phyloP scores from a whole-genome alignment of 64 coral and sea anemone species.

The Actinia tenebrosa region DNA sequence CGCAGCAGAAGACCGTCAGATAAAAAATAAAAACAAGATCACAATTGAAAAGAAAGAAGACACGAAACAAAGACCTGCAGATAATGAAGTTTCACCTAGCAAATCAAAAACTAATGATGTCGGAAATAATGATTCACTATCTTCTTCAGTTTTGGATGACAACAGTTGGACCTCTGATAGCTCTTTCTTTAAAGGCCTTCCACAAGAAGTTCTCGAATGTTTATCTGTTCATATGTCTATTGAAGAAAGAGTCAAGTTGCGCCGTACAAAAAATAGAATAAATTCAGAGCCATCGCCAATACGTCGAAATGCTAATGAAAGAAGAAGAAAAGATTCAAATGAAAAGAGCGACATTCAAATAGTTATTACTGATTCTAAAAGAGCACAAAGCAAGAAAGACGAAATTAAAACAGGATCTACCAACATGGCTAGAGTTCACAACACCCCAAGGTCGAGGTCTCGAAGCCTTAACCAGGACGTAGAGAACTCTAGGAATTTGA shows the following conservation, averaged over 20 bases:
- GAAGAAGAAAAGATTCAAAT: background rate
- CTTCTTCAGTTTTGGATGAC: background rate
- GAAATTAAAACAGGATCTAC: background rate
- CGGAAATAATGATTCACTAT: background rate
- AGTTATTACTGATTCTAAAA: background rate
- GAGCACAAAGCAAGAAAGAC: background rate
- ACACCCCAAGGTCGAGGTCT: background rate
- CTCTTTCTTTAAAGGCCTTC: background rate
- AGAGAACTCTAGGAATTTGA: background rate
- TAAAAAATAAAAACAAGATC: background rate
- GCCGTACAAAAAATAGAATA: background rate
- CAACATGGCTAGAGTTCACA: background rate
- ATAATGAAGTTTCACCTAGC: background rate
- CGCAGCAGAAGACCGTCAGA: background rate
- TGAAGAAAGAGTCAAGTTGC: slow-evolving; percentile 24
- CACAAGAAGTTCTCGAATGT: background rate
- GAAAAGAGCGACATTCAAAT: background rate
- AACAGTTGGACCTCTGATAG: background rate
- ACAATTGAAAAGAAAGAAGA: background rate
- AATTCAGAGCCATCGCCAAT: background rate
- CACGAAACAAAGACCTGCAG: background rate
- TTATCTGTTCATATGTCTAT: slow-evolving; percentile 7
- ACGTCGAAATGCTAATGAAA: background rate
- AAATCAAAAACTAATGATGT: background rate
- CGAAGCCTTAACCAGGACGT: background rate